Conservation (phyloP, 1,140 invertebrate species). For the Alviniconcha marisindica region DNA sequence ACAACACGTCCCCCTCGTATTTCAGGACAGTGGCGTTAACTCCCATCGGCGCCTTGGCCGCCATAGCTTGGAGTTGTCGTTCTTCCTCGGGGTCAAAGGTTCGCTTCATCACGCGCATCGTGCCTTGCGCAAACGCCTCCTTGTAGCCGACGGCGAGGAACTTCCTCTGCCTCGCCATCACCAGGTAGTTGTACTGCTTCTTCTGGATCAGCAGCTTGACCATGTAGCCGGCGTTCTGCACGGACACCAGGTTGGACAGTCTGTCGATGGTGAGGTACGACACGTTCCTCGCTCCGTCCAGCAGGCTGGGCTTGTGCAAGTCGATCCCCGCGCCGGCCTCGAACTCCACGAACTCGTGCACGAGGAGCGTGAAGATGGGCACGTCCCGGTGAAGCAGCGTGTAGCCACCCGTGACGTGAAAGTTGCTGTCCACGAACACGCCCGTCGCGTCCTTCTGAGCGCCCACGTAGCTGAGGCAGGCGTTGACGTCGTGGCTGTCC, state of each 20-base stretch:
- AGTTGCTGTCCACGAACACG: conserved; percentile 62
- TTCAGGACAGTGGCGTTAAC: conserved; percentile 62
- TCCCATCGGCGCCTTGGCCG: conserved; percentile 45
- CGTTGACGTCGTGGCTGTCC: conserved; percentile 62
- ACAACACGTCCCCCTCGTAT: conserved; percentile 64
- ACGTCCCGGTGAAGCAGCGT: conserved; percentile 62
- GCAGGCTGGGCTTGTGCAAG: neutral
- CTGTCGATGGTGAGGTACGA: conserved; percentile 48
- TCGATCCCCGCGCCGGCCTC: conserved; percentile 15
- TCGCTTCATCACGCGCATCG: conserved; percentile 60
- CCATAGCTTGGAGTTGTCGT: conserved; percentile 42
- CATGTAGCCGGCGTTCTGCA: conserved; percentile 60
- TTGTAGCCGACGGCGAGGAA: conserved; percentile 57
- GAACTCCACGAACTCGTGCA: conserved; percentile 69
- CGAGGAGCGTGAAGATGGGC: conserved; percentile 63
- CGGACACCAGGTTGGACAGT: conserved; percentile 62
- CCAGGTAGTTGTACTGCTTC: conserved; percentile 67
- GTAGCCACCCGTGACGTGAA: conserved; percentile 66
- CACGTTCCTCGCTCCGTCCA: conserved; percentile 15
- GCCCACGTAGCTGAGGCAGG: conserved; percentile 64
- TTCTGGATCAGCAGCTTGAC: conserved; percentile 61
- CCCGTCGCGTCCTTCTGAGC: conserved; percentile 64
- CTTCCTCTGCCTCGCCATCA: conserved; percentile 49
- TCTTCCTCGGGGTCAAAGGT: conserved; percentile 41
- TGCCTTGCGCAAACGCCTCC: conserved; percentile 59